These are phyloP conservation scores for Miniopterus natalensis DNA, from an alignment of 2,113 vertebrate species.

Conservation along the genomic window DNA sequence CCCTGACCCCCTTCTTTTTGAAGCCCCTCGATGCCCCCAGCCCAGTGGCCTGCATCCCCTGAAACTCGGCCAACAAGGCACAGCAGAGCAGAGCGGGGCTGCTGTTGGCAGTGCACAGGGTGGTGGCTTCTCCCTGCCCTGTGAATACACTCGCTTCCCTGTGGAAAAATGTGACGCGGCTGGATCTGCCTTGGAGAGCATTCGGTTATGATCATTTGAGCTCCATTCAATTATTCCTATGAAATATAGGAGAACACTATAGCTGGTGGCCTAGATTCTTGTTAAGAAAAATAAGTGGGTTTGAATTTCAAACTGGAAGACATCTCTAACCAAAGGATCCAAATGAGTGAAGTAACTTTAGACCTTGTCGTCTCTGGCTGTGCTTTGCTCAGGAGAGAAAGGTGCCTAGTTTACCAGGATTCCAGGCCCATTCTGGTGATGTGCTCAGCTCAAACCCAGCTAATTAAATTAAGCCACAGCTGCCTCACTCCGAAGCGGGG, in stretches of 20 bases:
- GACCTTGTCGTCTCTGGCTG: background rate
- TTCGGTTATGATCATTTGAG: slow-evolving; percentile 51
- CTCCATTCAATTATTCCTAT: slow-evolving; percentile 73
- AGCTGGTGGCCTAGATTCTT: slow-evolving; percentile 68
- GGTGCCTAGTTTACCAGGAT: slow-evolving; percentile 61
- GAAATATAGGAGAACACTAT: slow-evolving; percentile 73
- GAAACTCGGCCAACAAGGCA: background rate
- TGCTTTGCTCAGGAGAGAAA: slow-evolving; percentile 56
- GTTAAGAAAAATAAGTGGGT: slow-evolving; percentile 72
- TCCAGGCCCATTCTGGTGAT: slow-evolving; percentile 69
- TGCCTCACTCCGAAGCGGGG: slow-evolving; percentile 66
- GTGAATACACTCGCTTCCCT: background rate
- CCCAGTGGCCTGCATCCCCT: background rate
- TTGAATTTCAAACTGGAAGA: slow-evolving; percentile 79
- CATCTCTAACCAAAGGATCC: slow-evolving; percentile 60
- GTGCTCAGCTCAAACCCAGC: slow-evolving; percentile 70
- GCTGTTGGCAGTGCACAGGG: accelerated
- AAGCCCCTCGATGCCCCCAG: background rate
- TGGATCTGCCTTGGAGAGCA: slow-evolving; percentile 9
- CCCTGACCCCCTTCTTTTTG: background rate
- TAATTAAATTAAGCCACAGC: slow-evolving; percentile 83
- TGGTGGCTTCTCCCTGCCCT: background rate
- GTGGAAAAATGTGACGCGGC: background rate
- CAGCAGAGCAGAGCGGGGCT: background rate
- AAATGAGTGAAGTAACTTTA: slow-evolving; percentile 72